A percentile compares a stretch with the other conserved stretches of the same genome.
Evolutionary conservation across 2,113 vertebrate species (phyloP).

Genomic region (Ibidorhyncha struthersii): DNA sequence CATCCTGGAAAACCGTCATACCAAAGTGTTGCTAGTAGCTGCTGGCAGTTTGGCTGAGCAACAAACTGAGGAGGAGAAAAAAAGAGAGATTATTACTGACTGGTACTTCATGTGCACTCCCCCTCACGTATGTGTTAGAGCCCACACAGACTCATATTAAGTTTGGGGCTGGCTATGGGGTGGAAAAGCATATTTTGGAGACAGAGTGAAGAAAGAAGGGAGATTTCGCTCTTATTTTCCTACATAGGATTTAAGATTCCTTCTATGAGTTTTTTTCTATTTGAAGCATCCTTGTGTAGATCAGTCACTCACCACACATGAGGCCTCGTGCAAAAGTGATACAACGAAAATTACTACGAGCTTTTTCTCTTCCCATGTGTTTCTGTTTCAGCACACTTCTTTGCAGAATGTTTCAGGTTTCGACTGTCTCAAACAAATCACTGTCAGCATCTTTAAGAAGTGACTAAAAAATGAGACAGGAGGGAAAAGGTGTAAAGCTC

Average conservation of each 20-base stretch:
- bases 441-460: neutral
- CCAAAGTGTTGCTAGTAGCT: constrained; percentile 95
- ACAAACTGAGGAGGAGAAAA: constrained; percentile 84
- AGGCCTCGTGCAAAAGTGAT: neutral
- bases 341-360: neutral
- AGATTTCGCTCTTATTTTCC: neutral
- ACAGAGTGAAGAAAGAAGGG: neutral
- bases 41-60: constrained; percentile 97
- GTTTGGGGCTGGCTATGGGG: neutral
- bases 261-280: neutral
- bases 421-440: neutral
- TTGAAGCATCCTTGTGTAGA: neutral
- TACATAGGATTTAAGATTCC: neutral
- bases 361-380: neutral
- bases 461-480: constrained; percentile 5
- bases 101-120: neutral
- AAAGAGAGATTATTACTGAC: neutral
- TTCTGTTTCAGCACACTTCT: neutral
- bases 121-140: neutral
- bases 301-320: neutral
- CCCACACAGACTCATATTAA: neutral
- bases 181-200: neutral
- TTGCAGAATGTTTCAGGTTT: neutral
- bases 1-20: constrained; percentile 97
- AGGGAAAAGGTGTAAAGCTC: constrained; percentile 13